These are phyloP conservation scores for Spongilla lacustris DNA, from an alignment of 37 sponge, comb jelly and placozoan genomes.

Conservation along the genomic window DNA sequence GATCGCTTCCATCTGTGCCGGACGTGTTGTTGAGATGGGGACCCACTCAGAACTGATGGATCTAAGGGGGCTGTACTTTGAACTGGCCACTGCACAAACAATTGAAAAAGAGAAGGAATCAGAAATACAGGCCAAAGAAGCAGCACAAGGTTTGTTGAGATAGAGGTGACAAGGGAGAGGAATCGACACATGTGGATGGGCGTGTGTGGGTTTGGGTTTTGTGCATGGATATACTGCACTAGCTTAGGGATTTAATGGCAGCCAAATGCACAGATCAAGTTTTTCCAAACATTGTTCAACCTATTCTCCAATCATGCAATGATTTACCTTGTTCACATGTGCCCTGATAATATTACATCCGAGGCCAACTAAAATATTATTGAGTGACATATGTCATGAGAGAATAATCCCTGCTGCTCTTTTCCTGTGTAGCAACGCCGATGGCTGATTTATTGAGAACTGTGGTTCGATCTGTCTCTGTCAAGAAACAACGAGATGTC, in stretches of 20 bases:
- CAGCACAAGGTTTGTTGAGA: not conserved
- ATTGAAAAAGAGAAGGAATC: not conserved
- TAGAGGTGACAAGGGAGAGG: too few relatives aligned
- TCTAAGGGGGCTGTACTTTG: conserved; percentile 64
- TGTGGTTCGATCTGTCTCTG: conserved; percentile 25
- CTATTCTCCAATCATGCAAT: too few relatives aligned
- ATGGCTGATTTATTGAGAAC: conserved; percentile 68
- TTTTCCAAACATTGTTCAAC: too few relatives aligned
- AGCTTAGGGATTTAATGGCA: too few relatives aligned
- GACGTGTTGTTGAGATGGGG: conserved; percentile 57
- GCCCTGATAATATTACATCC: too few relatives aligned
- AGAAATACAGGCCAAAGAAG: not conserved
- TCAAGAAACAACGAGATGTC: not conserved
- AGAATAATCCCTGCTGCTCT: not conserved
- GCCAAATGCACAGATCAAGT: too few relatives aligned
- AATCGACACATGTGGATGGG: not conserved
- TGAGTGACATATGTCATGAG: too few relatives aligned
- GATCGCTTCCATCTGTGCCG: conserved; percentile 29
- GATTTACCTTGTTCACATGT: too few relatives aligned
- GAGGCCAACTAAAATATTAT: too few relatives aligned
- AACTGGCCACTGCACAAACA: conserved; percentile 69
- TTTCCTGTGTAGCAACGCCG: conserved; percentile 14
- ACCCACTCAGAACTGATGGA: conserved; percentile 65
- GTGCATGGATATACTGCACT: too few relatives aligned
- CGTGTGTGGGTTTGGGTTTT: too few relatives aligned